phyloP scores from a whole-genome alignment of 2,888 invertebrate species.

The Ptychoptera albimana region DNA sequence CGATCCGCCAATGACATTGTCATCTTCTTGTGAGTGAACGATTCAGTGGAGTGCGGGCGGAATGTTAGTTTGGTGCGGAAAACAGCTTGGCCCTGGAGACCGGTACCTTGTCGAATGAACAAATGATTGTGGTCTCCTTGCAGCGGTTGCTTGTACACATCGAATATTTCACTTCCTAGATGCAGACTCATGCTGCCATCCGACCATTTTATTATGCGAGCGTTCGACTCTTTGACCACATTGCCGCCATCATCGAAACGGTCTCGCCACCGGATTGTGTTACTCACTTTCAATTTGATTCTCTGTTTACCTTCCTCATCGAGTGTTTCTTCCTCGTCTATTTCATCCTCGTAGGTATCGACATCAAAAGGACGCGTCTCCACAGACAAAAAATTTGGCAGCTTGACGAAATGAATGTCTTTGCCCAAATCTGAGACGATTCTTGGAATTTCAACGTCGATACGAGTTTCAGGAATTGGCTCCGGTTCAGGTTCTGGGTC shows the following conservation, averaged over 20 bases:
- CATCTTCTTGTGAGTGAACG: constrained; percentile 98
- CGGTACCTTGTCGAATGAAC: constrained; percentile 94
- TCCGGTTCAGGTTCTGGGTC: constrained; percentile 57
- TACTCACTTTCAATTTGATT: constrained; percentile 86
- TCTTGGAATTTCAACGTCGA: constrained; percentile 93
- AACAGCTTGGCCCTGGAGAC: constrained; percentile 93
- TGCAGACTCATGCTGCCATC: constrained; percentile 96
- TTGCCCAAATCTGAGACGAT: constrained; percentile 84
- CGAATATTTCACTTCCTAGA: constrained; percentile 94
- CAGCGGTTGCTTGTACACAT: constrained; percentile 86
- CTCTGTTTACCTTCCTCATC: constrained; percentile 89
- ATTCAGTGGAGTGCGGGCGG: constrained; percentile 96
- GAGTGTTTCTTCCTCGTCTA: constrained; percentile 93
- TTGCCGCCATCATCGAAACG: constrained; percentile 67
- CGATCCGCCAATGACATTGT: constrained; percentile 93
- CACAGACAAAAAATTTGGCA: constrained; percentile 96
- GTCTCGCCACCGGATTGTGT: constrained; percentile 91
- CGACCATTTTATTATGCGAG: constrained; percentile 91
- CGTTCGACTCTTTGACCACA: constrained; percentile 79
- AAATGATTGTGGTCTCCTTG: constrained; percentile 96
- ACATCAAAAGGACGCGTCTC: constrained; percentile 94
- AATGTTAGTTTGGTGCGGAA: constrained; percentile 94
- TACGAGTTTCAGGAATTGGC: constrained; percentile 78
- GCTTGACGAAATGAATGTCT: constrained; percentile 87
- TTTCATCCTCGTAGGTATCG: constrained; percentile 93